Conservation (phyloP, 2,113 vertebrate genomes). For the Vicugna pacos region DNA sequence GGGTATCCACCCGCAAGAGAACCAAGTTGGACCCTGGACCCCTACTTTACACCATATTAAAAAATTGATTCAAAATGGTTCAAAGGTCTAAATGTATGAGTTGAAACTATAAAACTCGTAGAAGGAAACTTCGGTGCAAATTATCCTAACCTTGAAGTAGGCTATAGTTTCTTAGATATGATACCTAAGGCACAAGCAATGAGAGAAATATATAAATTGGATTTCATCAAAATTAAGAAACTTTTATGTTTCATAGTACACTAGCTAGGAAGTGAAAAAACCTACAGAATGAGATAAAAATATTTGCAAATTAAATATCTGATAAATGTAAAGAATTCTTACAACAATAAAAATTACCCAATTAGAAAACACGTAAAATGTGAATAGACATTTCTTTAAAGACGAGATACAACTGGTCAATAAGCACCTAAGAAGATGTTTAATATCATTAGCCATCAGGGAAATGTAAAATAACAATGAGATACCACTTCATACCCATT, state of each 20-base stretch:
- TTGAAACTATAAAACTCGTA: constrained; percentile 40
- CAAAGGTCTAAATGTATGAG: constrained; percentile 1
- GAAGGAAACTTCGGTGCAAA: constrained; percentile 7
- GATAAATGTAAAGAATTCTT: constrained; percentile 8
- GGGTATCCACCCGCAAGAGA: neutral
- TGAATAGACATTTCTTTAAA: neutral
- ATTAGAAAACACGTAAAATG: no score
- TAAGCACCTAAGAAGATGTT: neutral
- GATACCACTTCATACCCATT: neutral
- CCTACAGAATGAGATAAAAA: neutral
- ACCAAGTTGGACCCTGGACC: neutral
- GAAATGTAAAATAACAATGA: constrained; percentile 26
- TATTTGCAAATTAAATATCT: neutral
- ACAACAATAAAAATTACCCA: neutral
- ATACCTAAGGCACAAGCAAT: constrained; percentile 38
- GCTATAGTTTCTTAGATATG: constrained; percentile 27
- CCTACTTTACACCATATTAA: neutral
- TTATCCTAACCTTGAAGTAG: neutral
- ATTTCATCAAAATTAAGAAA: neutral
- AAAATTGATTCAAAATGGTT: constrained; percentile 43
- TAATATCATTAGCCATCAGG: neutral
- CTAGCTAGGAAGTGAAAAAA: neutral
- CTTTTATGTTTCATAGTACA: neutral
- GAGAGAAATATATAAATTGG: neutral
- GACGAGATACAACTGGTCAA: neutral